These are phyloP conservation scores for Haemorhous mexicanus DNA, from an alignment of 2,113 vertebrate genomes.

Conservation along the genomic window DNA sequence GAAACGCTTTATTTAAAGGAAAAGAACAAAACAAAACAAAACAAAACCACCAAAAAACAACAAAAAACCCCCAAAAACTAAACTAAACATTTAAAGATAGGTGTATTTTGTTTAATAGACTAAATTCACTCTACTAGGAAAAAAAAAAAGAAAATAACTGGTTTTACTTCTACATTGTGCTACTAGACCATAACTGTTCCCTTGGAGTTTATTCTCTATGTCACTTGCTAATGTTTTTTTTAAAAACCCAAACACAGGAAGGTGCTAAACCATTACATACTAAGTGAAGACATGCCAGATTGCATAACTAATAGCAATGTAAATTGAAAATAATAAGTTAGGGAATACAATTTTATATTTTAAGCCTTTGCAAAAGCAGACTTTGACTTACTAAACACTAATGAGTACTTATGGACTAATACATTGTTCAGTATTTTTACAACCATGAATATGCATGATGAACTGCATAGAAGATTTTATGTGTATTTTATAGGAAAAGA, in stretches of 20 bases:
- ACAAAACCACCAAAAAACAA: too few species aligned
- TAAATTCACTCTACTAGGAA: neutral
- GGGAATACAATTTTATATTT: neutral
- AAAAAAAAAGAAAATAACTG: neutral
- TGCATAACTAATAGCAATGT: constrained; percentile 33
- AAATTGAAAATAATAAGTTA: constrained; percentile 37
- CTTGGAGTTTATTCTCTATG: neutral
- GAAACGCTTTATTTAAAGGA: neutral
- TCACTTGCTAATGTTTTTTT: neutral
- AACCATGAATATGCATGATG: neutral
- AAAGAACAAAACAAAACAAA: neutral
- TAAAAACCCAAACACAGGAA: neutral
- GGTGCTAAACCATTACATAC: constrained; percentile 1
- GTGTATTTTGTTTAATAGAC: neutral
- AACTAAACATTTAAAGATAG: neutral
- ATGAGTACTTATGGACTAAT: constrained; percentile 21
- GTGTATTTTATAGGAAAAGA: neutral
- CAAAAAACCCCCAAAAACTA: too few species aligned
- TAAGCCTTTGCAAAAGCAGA: neutral
- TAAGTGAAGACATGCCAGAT: constrained; percentile 21
- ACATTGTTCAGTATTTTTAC: neutral
- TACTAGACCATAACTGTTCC: neutral
- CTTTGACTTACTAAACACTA: neutral
- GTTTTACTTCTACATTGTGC: neutral
- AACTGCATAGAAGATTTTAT: neutral